Evolutionary conservation across 1,140 invertebrate species (phyloP).

Genomic region (Solenopsis invicta): DNA sequence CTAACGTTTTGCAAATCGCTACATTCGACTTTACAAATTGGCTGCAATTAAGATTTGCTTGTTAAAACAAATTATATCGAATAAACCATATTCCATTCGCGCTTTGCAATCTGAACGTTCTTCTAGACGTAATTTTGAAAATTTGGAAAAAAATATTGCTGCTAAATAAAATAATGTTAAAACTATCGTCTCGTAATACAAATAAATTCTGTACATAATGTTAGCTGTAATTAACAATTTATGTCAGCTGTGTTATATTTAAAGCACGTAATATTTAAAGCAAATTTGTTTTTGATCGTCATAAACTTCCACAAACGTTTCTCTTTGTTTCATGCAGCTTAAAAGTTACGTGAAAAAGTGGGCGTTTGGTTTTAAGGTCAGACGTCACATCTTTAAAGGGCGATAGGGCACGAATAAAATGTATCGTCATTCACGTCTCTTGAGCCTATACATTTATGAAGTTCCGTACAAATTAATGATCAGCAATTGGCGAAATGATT

Average conservation of each 20-base stretch:
- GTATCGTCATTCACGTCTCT: conserved; percentile 14
- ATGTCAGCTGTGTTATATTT: neutral
- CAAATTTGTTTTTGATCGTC: conserved; percentile 3
- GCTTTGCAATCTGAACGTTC: neutral
- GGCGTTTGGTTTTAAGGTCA: conserved; percentile 52
- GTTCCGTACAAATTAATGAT: neutral
- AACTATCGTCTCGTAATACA: neutral
- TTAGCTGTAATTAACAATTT: neutral
- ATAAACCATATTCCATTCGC: neutral
- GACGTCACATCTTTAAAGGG: conserved; percentile 30
- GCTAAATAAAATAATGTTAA: neutral
- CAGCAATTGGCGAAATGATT: neutral
- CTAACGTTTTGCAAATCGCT: neutral
- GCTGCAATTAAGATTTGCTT: neutral
- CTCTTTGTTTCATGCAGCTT: conserved; percentile 5
- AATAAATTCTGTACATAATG: neutral
- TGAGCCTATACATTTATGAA: neutral
- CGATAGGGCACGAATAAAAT: neutral
- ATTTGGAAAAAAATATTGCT: neutral
- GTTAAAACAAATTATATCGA: neutral
- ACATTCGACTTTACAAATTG: neutral
- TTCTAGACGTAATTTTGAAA: neutral
- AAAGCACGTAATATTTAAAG: neutral
- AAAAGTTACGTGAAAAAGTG: conserved; percentile 50
- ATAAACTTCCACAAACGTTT: conserved; percentile 29